A percentile compares a stretch with the other conserved stretches of the same genome.
Evolutionary conservation across 2,113 vertebrate genomes (phyloP).

Genomic region (Agapornis roseicollis): DNA sequence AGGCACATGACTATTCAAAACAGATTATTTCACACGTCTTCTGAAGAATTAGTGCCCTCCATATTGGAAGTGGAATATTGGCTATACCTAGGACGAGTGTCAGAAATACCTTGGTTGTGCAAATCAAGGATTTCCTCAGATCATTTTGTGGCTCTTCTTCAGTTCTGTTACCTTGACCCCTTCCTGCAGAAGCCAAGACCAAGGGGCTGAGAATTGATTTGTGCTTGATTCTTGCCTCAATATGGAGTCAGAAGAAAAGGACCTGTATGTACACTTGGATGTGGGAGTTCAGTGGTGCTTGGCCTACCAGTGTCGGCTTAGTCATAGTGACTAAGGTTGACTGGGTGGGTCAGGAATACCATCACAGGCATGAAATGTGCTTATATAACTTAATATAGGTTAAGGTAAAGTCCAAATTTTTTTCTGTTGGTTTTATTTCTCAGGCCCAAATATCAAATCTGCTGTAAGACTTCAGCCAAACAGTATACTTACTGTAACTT

Average conservation of each 20-base stretch:
- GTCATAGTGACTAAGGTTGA: neutral
- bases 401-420: neutral
- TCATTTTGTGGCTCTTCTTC: neutral
- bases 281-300: neutral
- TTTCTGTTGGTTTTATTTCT: neutral
- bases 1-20: neutral
- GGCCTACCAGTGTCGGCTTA: neutral
- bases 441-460: neutral
- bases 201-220: neutral
- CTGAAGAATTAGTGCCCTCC: neutral
- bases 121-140: neutral
- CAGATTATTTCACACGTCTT: neutral
- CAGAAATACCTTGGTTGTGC: neutral
- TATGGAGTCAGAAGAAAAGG: neutral
- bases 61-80: neutral
- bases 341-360: neutral
- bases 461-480: neutral
- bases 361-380: neutral
- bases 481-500: neutral
- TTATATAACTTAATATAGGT: neutral
- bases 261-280: fast-evolving
- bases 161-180: neutral
- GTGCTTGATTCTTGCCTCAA: neutral
- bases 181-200: neutral
- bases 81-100: neutral